These are phyloP conservation scores for Oophaga sylvatica DNA, from an alignment of 2,797 vertebrate species.

Conservation along the genomic window DNA sequence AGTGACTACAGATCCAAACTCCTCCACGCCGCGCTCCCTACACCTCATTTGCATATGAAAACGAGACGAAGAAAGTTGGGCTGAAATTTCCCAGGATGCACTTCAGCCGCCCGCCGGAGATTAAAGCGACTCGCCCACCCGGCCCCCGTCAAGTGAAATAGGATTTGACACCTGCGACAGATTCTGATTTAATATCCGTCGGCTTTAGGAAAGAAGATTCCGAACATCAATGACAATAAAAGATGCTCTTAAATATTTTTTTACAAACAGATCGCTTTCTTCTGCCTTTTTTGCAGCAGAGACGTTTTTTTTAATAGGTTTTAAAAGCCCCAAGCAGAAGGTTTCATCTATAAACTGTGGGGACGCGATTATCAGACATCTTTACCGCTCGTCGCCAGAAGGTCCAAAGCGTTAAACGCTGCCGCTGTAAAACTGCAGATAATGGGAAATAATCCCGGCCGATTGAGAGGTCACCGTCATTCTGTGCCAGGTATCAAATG, in stretches of 20 bases:
- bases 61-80: slow-evolving; percentile 20
- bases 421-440: slow-evolving; percentile 10
- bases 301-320: slow-evolving; percentile 3
- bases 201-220: slow-evolving; percentile 48
- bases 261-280: slow-evolving; percentile 13
- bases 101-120: slow-evolving; percentile 9
- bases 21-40: background rate
- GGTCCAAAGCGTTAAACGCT: slow-evolving; percentile 20
- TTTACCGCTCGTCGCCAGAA: slow-evolving; percentile 9
- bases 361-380: slow-evolving; percentile 35
- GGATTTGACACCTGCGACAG: slow-evolving; percentile 70
- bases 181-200: slow-evolving; percentile 61
- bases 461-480: background rate
- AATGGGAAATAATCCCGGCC: background rate
- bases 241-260: background rate
- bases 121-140: slow-evolving; percentile 65
- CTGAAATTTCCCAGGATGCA: slow-evolving; percentile 26
- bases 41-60: slow-evolving; percentile 51
- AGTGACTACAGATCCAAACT: slow-evolving; percentile 32
- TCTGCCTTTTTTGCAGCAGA: background rate
- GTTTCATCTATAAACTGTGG: slow-evolving; percentile 27
- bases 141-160: slow-evolving; percentile 63
- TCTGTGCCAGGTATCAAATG: background rate
- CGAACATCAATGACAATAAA: slow-evolving; percentile 21
- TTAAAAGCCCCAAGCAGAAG: slow-evolving; percentile 3